These are phyloP conservation scores for Aphelenchoides fujianensis DNA, from an alignment of 1,140 invertebrate species.

Conservation along the genomic window DNA sequence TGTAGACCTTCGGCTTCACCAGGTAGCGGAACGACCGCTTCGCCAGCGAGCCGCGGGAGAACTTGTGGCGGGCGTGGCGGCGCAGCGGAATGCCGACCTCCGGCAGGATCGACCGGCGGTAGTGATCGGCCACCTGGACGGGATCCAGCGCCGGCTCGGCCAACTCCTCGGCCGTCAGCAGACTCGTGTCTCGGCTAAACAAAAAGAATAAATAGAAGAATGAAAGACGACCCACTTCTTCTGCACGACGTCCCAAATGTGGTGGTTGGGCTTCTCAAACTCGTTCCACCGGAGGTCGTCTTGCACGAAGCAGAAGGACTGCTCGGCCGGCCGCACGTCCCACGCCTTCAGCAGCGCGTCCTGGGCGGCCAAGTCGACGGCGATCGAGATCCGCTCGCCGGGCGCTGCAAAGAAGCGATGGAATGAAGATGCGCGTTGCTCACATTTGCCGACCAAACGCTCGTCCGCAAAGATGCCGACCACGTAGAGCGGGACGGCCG, in stretches of 20 bases:
- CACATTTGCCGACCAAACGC: conserved; percentile 49
- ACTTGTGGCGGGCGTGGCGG: conserved; percentile 46
- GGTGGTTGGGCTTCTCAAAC: conserved; percentile 35
- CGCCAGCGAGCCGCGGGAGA: conserved; percentile 54
- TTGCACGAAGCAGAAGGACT: conserved; percentile 27
- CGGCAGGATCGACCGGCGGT: conserved; percentile 41
- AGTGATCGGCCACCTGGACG: conserved; percentile 43
- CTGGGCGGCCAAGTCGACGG: conserved; percentile 56
- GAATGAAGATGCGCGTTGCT: conserved; percentile 27
- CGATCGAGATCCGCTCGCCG: conserved; percentile 53
- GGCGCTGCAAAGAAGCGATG: conserved; percentile 35
- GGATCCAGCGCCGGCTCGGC: conserved; percentile 48
- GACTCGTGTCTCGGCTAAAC: conserved; percentile 9
- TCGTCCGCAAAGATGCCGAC: conserved; percentile 57
- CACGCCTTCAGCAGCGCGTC: conserved; percentile 50
- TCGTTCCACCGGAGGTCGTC: conserved; percentile 15
- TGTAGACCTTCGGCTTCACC: conserved; percentile 54
- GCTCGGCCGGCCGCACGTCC: conserved; percentile 34
- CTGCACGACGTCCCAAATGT: conserved; percentile 33
- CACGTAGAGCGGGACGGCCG: conserved; percentile 52
- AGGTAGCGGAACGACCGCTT: conserved; percentile 45
- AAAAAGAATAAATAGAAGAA: neutral
- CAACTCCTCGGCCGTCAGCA: conserved; percentile 40
- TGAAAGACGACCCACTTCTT: conserved; percentile 21
- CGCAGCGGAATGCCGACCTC: conserved; percentile 49